Percentiles rank a stretch among this genome's conserved stretches.
phyloP scores from a whole-genome alignment of 2,797 vertebrate species.

The Anabacerthia variegaticeps region DNA sequence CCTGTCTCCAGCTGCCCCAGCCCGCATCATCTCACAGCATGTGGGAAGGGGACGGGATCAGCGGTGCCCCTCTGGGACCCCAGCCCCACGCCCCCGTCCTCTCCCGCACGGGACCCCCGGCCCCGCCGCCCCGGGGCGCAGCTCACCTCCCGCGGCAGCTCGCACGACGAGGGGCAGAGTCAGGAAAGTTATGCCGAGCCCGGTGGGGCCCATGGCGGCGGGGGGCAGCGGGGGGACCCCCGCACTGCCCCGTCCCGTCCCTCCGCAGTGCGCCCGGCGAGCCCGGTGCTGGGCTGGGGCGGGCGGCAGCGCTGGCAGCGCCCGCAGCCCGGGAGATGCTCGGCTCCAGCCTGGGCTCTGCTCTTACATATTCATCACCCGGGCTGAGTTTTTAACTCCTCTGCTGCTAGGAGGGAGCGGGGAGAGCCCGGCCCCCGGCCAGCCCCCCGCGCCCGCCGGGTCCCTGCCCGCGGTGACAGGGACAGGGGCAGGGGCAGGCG shows the following conservation, averaged over 20 bases:
- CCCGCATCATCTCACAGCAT: not conserved
- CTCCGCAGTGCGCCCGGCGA: slow-evolving; percentile 30
- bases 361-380: slow-evolving; percentile 72
- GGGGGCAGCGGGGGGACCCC: not conserved
- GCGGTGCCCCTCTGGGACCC: not conserved
- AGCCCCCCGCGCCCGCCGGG: not conserved
- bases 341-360: slow-evolving; percentile 50
- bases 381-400: slow-evolving; percentile 71
- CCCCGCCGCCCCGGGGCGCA: not conserved
- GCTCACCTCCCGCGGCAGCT: slow-evolving; percentile 65
- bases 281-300: not conserved
- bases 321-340: slow-evolving; percentile 35
- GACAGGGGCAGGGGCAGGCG: not conserved
- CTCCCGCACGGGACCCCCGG: not conserved
- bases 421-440: slow-evolving; percentile 31
- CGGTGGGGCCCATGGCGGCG: not conserved
- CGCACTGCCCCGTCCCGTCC: not conserved
- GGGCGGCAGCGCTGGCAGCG: slow-evolving; percentile 28
- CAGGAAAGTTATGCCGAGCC: slow-evolving; percentile 55
- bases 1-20: not conserved
- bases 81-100: accelerated
- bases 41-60: not conserved
- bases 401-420: slow-evolving; percentile 51
- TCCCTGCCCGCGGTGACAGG: not conserved
- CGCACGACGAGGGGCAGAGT: slow-evolving; percentile 43